Evolutionary conservation across 1,140 invertebrate genomes (phyloP), one percentile per base, ranked within the genome.

Genomic region (Sycophaga agraensis): DNA sequence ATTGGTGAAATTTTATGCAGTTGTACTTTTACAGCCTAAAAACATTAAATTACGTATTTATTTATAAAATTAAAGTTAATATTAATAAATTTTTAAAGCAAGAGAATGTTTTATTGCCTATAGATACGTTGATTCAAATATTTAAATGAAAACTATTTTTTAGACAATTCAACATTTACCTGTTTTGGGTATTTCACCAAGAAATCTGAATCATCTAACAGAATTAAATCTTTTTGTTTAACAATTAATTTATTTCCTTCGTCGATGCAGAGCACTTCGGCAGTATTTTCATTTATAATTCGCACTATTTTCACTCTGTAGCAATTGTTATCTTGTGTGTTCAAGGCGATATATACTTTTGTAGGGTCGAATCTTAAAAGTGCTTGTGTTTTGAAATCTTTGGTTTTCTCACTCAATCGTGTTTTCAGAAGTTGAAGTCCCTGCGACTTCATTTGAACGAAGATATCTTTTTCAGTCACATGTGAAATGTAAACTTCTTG

Each of bases 21-120:
- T 24, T 74, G 76, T 62, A 87, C 82, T 67, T 82, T 76, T 14
- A 81, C 68, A 28, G 85, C 85, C 80, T 87, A 39, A 68, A 49
- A 59, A 53, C n/a, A 50, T 43, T 48, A 35, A 34, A n/a, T n/a
- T 53, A 51, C 24, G 31, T 2, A 24, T 48, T 5, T 28, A 28
- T 28, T 48, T 16, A 19, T 37, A 12, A n/a, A 17, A 34, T 26
- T 50, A 48, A 31, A 31, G 28, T 31, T 31, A 31, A 31, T 31
- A 31, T 31, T 11, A 31, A 31, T 31, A 4, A 11, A n/a, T n/a
- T n/a, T n/a, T n/a, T n/a, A n/a, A n/a, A n/a, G n/a, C n/a, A n/a
- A n/a, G n/a, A n/a, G n/a, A n/a, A n/a, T n/a, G n/a, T n/a, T n/a
- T n/a, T n/a, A n/a, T n/a, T n/a, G n/a, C n/a, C n/a, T n/a, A n/a